phyloP scores from a whole-genome alignment of 2,797 vertebrate species.

The Enteromius treurensis region DNA sequence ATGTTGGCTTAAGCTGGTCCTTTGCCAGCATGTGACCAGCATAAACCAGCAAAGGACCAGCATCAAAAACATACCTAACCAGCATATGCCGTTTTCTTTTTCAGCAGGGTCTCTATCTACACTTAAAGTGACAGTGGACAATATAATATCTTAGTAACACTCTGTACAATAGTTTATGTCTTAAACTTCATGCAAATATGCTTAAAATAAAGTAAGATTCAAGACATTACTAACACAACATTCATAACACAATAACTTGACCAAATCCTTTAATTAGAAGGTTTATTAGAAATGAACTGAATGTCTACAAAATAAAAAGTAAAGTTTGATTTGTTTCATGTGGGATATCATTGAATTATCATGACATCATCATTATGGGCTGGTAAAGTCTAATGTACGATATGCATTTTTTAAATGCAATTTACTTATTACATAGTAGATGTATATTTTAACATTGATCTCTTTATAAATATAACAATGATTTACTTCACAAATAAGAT shows the following conservation, averaged over 20 bases:
- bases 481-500: not conserved
- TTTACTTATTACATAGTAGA: not conserved
- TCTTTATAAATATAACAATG: not conserved
- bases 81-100: too few species aligned
- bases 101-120: not conserved
- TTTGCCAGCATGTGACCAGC: too few species aligned
- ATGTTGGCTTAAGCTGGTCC: too few species aligned
- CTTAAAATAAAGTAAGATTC: not conserved
- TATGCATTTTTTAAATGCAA: not conserved
- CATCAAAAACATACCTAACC: too few species aligned
- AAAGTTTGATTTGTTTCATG: not conserved
- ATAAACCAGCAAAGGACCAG: too few species aligned
- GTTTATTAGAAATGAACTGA: conserved; percentile 10
- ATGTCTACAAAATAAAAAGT: not conserved
- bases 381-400: not conserved
- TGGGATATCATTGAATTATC: not conserved
- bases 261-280: not conserved
- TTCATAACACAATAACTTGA: not conserved
- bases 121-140: not conserved
- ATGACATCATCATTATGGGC: not conserved
- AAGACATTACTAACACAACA: not conserved
- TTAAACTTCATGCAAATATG: not conserved
- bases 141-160: not conserved
- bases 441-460: not conserved
- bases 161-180: not conserved